Conservation (phyloP, 2,113 vertebrate species). For the Tetraodon nigroviridis region DNA sequence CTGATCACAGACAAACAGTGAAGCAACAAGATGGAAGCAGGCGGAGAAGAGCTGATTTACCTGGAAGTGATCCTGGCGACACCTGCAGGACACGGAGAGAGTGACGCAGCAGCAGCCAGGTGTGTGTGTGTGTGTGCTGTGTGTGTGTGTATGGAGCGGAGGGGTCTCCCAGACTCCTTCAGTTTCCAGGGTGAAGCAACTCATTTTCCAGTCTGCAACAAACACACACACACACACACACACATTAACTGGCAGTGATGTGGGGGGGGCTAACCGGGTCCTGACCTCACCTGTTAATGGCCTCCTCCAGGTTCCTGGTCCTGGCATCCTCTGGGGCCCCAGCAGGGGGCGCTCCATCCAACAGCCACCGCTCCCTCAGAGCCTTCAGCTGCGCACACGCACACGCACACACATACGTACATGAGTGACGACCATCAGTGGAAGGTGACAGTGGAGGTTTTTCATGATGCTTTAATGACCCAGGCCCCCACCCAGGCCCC, state of each 20-base stretch:
- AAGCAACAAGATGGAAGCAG: neutral
- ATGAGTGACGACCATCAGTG: neutral
- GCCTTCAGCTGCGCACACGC: constrained; percentile 80
- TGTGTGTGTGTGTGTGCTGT: neutral
- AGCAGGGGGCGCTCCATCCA: constrained; percentile 83
- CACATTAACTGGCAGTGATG: neutral
- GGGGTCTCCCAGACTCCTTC: constrained; percentile 24
- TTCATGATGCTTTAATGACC: no score
- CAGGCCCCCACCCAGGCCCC: no score
- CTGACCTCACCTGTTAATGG: constrained; percentile 78
- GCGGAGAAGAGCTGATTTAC: constrained; percentile 28
- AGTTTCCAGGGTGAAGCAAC: constrained; percentile 77
- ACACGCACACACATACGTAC: neutral
- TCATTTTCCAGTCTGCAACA: constrained; percentile 82
- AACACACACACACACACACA: constrained; percentile 2
- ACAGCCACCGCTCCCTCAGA: constrained; percentile 88
- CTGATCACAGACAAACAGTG: constrained; percentile 38
- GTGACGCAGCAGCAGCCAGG: constrained; percentile 8
- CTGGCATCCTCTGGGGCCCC: constrained; percentile 77
- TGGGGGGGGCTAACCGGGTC: neutral
- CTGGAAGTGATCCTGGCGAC: constrained; percentile 37
- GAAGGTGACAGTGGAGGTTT: neutral
- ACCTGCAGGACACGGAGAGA: constrained; percentile 51
- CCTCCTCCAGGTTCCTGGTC: constrained; percentile 81
- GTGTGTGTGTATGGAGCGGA: constrained; percentile 6